Percentiles rank a stretch among this genome's conserved stretches.
Conservation (phyloP, 2,113 vertebrate genomes). For the Anhinga anhinga region DNA sequence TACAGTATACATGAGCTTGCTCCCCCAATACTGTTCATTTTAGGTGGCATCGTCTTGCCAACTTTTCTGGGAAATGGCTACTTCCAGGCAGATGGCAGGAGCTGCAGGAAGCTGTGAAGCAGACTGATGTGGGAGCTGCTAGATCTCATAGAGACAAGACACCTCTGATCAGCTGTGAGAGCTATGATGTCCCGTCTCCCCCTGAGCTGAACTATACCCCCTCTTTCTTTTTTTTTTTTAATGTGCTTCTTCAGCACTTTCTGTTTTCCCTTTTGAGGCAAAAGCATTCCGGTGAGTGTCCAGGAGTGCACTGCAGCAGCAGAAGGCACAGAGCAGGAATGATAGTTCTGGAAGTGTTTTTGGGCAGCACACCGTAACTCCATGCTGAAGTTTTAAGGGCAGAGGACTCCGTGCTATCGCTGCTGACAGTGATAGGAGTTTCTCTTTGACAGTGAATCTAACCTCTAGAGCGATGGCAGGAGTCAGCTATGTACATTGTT, state of each 20-base stretch:
- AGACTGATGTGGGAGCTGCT: background rate
- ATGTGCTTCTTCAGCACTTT: background rate
- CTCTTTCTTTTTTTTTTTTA: background rate
- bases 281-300: background rate
- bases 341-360: background rate
- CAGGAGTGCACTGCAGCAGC: background rate
- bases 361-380: background rate
- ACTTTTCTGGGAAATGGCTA: constrained; percentile 2
- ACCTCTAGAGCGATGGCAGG: background rate
- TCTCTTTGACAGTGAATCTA: background rate
- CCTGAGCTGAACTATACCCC: background rate
- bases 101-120: background rate
- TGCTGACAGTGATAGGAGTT: background rate
- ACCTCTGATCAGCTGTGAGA: background rate
- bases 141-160: background rate
- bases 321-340: background rate
- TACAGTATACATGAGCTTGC: background rate
- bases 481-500: background rate
- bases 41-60: background rate
- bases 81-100: constrained; percentile 44
- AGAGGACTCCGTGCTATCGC: background rate
- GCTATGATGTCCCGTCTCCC: background rate
- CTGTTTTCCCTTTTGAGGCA: background rate
- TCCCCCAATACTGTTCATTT: background rate
- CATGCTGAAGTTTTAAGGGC: background rate